phyloP scores from a whole-genome alignment of 2,113 vertebrate genomes.

The Vidua chalybeata region DNA sequence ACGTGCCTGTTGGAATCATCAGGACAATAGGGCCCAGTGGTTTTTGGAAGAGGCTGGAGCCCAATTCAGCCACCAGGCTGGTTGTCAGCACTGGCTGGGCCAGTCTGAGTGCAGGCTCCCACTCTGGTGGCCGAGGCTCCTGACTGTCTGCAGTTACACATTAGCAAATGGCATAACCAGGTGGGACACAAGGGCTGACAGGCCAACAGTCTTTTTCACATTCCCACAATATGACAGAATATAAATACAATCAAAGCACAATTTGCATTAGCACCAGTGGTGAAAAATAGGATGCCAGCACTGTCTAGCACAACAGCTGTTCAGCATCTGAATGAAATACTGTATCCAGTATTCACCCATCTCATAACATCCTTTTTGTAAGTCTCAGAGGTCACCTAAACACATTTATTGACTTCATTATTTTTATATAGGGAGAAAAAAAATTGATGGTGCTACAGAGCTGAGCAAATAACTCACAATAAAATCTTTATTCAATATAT shows the following conservation, averaged over 20 bases:
- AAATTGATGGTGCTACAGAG: conserved; percentile 56
- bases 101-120: neutral
- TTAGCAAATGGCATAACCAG: neutral
- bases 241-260: neutral
- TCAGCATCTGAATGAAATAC: conserved; percentile 51
- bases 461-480: conserved; percentile 67
- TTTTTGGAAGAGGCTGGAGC: neutral
- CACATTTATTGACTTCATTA: conserved; percentile 66
- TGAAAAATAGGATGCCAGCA: conserved; percentile 42
- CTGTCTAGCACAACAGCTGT: conserved; percentile 50
- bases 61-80: neutral
- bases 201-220: neutral
- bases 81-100: neutral
- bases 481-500: conserved; percentile 64
- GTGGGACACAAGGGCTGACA: neutral
- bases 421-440: conserved; percentile 62
- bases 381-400: conserved; percentile 65
- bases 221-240: neutral
- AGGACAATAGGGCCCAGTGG: fast-evolving
- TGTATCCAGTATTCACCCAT: conserved; percentile 47
- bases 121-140: neutral
- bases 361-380: conserved; percentile 60
- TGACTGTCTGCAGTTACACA: neutral
- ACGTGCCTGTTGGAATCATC: neutral
- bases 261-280: neutral